Evolutionary conservation across 2,888 invertebrate species (phyloP).

Genomic region (Lasioglossum calceatum): DNA sequence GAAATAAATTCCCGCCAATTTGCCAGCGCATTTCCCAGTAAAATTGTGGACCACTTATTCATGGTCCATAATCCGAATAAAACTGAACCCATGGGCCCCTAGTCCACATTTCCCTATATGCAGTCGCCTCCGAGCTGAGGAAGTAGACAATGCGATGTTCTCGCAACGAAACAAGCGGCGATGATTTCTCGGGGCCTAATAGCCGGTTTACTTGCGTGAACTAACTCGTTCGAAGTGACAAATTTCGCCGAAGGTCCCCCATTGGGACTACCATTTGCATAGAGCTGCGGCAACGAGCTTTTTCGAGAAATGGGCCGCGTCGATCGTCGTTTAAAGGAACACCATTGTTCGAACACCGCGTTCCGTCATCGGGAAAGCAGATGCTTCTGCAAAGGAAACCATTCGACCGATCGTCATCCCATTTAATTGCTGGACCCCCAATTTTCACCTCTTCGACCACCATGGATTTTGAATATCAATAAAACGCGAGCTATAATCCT

Average conservation of each 20-base stretch:
- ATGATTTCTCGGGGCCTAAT: constrained; percentile 58
- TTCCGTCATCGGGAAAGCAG: constrained; percentile 52
- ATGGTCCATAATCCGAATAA: neutral
- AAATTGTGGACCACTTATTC: neutral
- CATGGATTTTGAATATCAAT: constrained; percentile 21
- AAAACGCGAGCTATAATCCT: constrained; percentile 27
- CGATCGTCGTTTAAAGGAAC: constrained; percentile 55
- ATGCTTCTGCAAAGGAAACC: constrained; percentile 43
- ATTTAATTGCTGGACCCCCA: constrained; percentile 44
- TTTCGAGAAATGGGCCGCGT: constrained; percentile 52
- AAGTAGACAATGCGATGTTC: constrained; percentile 46
- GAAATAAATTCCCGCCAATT: neutral
- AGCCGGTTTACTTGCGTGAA: constrained; percentile 70
- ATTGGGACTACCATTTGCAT: constrained; percentile 70
- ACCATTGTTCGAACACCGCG: constrained; percentile 48
- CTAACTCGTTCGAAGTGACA: constrained; percentile 72
- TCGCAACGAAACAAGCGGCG: constrained; percentile 52
- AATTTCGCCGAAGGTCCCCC: constrained; percentile 67
- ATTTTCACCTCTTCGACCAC: neutral
- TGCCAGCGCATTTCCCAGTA: neutral
- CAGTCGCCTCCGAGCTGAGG: constrained; percentile 56
- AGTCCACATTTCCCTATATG: constrained; percentile 30
- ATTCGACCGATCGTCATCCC: constrained; percentile 41
- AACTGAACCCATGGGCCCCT: neutral
- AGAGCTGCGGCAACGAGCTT: constrained; percentile 65